Conservation (phyloP, 2,113 vertebrate genomes). For the Phodopus roborovskii region DNA sequence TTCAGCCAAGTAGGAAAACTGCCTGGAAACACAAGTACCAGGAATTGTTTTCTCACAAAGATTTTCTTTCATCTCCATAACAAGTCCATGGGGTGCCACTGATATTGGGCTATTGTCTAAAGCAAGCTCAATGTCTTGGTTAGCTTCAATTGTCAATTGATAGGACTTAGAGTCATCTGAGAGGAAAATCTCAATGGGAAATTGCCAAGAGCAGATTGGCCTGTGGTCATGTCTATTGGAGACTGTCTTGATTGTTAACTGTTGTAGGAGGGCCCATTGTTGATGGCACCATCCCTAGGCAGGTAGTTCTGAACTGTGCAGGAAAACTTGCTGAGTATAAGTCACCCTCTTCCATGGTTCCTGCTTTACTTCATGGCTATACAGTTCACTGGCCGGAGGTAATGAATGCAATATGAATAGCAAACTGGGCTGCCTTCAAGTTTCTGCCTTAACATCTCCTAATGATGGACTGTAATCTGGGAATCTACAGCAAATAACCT, state of each 20-base stretch:
- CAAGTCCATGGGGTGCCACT: not conserved
- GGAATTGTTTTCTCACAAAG: not conserved
- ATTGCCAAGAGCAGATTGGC: not conserved
- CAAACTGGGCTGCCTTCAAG: not conserved
- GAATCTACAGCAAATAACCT: not conserved
- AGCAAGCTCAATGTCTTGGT: not conserved
- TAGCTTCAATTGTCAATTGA: not conserved
- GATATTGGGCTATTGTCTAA: not conserved
- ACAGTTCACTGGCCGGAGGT: not conserved
- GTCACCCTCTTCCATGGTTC: not conserved
- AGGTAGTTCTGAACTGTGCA: no score
- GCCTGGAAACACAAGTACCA: not conserved
- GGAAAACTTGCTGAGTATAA: not conserved
- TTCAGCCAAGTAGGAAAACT: not conserved
- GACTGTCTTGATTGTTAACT: not conserved
- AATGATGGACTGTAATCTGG: not conserved
- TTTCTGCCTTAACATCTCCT: not conserved
- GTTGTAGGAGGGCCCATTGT: no score
- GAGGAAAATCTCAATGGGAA: not conserved
- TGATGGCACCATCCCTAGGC: no score
- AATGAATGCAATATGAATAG: not conserved
- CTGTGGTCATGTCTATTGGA: not conserved
- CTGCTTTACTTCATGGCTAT: not conserved
- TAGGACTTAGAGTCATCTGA: not conserved
- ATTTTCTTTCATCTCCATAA: not conserved